Evolutionary conservation across 2,888 invertebrate species (phyloP), one percentile per base, ranked within the genome.

Genomic region (Biston stratarius): DNA sequence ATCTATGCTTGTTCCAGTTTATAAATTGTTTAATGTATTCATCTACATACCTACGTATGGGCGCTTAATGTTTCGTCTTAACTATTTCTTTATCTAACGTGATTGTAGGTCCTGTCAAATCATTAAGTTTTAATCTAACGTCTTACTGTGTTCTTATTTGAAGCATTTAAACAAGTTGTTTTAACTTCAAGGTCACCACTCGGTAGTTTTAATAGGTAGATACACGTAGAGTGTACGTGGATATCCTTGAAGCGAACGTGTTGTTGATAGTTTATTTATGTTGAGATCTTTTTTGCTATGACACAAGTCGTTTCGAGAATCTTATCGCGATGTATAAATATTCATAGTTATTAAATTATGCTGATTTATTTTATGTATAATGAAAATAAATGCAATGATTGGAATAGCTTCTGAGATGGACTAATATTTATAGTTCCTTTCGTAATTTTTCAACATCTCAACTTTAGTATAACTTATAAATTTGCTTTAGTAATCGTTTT

Each of bases 141-240:
- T 78, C 67, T 70, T 51, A 71, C 74, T 68, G 60, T 71, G 72
- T 77, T 79, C 75, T 78, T 79, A 73, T 77, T 57, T 60, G 63
- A 64, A 56, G 51, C 60, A 61, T 68, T 77, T 77, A 75, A 80
- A 81, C 81, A 76, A 78, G 81, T 81, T 82, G 79, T 80, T 77
- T 72, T 72, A 69, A 67, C 69, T 71, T 69, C 81, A 81, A 83
- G 82, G 83, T 77, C 79, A 49, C n/a, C 48, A 8, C 40, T 59
- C 40, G 71, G 67, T 64, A 60, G 66, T 71, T 71, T 77, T 70
- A 64, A 75, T 77, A 71, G 63, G 69, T 67, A 59, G 63, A 66
- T 67, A 59, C 68, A 70, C 69, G 74, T 67, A 70, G 65, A 69
- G 49, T 64, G 71, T 72, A 71, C 75, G 71, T 74, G 72, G 72